Evolutionary conservation across 2,888 invertebrate species (phyloP).

Genomic region (Mylabris sibirica): DNA sequence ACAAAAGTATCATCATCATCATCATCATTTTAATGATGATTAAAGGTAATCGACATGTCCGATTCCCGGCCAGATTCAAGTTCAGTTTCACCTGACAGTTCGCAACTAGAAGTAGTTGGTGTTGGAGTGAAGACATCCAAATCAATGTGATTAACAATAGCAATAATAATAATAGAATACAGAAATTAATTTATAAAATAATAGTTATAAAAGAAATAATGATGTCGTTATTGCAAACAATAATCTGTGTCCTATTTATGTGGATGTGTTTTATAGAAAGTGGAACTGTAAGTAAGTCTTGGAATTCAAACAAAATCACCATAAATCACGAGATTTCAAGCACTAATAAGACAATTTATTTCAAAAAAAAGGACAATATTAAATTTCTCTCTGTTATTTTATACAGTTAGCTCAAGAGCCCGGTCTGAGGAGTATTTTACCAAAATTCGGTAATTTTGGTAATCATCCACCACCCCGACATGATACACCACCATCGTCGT

Average conservation of each 20-base stretch:
- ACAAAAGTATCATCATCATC: constrained; percentile 20
- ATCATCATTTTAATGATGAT: constrained; percentile 17
- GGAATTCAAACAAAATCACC: not conserved
- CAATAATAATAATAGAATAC: not conserved
- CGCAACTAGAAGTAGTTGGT: constrained; percentile 41
- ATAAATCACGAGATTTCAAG: not conserved
- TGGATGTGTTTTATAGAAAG: constrained; percentile 32
- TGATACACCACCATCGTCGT: constrained; percentile 65
- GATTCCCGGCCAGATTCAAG: constrained; percentile 38
- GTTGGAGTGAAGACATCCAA: constrained; percentile 32
- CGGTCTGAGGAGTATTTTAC: constrained; percentile 38
- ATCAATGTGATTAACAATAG: constrained; percentile 25
- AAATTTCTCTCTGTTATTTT: not conserved
- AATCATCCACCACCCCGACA: constrained; percentile 69
- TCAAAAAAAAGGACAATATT: not conserved
- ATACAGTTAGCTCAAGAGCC: constrained; percentile 16
- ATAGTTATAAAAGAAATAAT: not conserved
- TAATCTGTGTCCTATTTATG: constrained; percentile 18
- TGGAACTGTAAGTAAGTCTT: constrained; percentile 42
- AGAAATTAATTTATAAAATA: not conserved
- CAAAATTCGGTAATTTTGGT: constrained; percentile 50
- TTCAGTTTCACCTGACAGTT: constrained; percentile 41
- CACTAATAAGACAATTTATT: not conserved
- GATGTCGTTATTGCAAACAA: constrained; percentile 19
- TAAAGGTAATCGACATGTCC: constrained; percentile 33